Evolutionary conservation across 1,140 invertebrate species (phyloP).

Genomic region (Pseudobourletiella spinata): DNA sequence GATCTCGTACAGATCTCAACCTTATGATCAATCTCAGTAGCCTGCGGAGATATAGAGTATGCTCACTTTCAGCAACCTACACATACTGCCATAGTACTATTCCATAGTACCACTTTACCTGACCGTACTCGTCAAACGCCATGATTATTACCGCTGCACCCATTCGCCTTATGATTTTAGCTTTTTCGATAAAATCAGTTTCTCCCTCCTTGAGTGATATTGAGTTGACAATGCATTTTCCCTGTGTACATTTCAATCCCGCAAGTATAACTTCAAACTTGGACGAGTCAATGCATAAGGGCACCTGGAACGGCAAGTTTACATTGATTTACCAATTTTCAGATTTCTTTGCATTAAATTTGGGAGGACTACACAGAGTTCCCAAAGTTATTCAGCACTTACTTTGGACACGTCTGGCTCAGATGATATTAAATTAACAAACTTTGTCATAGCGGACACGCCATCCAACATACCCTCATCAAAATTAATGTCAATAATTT

Average conservation of each 20-base stretch:
- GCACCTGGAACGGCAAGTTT: constrained; percentile 42
- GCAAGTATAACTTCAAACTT: constrained; percentile 50
- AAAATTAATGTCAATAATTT: constrained; percentile 56
- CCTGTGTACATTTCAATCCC: constrained; percentile 51
- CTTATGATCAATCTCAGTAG: constrained; percentile 48
- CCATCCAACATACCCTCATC: constrained; percentile 57
- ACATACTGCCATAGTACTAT: too few species aligned
- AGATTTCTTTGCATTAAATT: neutral
- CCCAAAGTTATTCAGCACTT: too few species aligned
- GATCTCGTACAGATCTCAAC: constrained; percentile 50
- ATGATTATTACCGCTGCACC: constrained; percentile 54
- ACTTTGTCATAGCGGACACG: constrained; percentile 48
- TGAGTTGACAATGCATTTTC: constrained; percentile 56
- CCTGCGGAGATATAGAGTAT: too few species aligned
- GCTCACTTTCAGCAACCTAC: too few species aligned
- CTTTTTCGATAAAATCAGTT: constrained; percentile 48
- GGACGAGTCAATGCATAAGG: constrained; percentile 54
- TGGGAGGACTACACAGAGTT: too few species aligned
- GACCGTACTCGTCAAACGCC: constrained; percentile 51
- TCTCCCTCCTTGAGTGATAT: constrained; percentile 51
- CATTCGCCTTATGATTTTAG: constrained; percentile 42
- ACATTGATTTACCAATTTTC: neutral
- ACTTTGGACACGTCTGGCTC: constrained; percentile 53
- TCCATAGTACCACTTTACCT: constrained; percentile 48
- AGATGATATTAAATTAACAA: constrained; percentile 51